These are phyloP conservation scores for Zosterops borbonicus DNA, from an alignment of 2,113 vertebrate genomes.

Conservation along the genomic window DNA sequence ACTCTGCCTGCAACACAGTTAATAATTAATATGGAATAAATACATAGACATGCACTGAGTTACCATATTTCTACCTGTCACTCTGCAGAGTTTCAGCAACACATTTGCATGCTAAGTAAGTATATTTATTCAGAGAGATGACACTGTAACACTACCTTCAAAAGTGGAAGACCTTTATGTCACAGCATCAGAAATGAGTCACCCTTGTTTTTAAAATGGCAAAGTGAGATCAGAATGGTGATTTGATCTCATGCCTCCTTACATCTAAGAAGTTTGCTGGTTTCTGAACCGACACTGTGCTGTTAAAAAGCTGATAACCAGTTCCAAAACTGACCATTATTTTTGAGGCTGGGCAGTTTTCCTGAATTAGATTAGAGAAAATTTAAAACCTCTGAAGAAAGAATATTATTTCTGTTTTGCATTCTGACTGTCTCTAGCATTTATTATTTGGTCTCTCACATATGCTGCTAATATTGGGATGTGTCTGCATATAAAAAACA, in stretches of 20 bases:
- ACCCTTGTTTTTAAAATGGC: not conserved
- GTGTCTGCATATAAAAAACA: not conserved
- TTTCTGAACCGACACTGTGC: not conserved
- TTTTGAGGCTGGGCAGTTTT: not conserved
- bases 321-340: not conserved
- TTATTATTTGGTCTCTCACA: not conserved
- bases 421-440: not conserved
- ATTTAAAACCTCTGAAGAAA: not conserved
- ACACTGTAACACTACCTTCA: slow-evolving; percentile 18
- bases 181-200: slow-evolving; percentile 23
- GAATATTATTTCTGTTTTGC: not conserved
- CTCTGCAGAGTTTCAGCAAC: slow-evolving; percentile 18
- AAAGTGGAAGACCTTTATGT: not conserved
- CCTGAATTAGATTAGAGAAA: not conserved
- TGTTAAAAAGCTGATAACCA: not conserved
- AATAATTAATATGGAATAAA: slow-evolving; percentile 73
- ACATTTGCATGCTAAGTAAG: slow-evolving; percentile 48
- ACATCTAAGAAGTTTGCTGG: not conserved
- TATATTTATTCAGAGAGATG: slow-evolving; percentile 54
- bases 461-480: not conserved
- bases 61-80: slow-evolving; percentile 65
- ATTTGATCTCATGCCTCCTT: not conserved
- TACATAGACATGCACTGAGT: slow-evolving; percentile 44
- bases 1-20: slow-evolving; percentile 66
- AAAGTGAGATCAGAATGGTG: slow-evolving; percentile 18